Evolutionary conservation across 1,140 invertebrate genomes (phyloP), one percentile per base, ranked within the genome.

Genomic region (Heliconius hewitsoni): DNA sequence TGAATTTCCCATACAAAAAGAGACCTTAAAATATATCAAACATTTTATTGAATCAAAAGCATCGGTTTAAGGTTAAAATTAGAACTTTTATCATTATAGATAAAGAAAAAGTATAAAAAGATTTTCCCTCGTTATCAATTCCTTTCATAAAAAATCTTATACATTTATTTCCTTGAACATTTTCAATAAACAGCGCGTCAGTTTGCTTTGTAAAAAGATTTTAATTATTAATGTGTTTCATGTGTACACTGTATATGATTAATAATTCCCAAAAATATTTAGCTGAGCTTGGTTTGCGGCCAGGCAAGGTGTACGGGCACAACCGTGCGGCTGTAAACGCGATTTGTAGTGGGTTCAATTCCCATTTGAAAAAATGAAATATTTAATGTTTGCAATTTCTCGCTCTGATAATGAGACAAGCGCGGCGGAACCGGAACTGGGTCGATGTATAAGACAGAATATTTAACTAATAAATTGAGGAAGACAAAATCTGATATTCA

Each of bases 101-200:
- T 34, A 34, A 34, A 34, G 30, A 3, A 34, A 34, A 66, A 27
- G 13, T 16, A 66, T 46, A 66, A 27, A 66, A 66, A 27, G 60
- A 66, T 27, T 27, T 66, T 66, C 27, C 9, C 55, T 66, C 60
- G 60, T 66, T 66, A 66, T 66, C 60, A 66, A 66, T 66, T 66
- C 60, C 23, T 66, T 66, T 66, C 60, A 66, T 27, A 66, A 66
- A 66, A 57, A 30, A 66, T 66, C 60, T 66, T 30, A 66, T 66
- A 66, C 23, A 16, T 66, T 66, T 66, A 16, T 66, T 66, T 66
- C 60, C 60, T 66, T 66, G 23, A 66, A 66, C 11, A 23, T 66
- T 66, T 66, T 66, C 60, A 66, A 66, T 66, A 66, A 30, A 66
- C 60, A 66, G 60, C 23, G 23, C 60, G n/a, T 66, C 60, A 66